Conservation (phyloP, 2,113 vertebrate species). For the Phrynocephalus versicolor region DNA sequence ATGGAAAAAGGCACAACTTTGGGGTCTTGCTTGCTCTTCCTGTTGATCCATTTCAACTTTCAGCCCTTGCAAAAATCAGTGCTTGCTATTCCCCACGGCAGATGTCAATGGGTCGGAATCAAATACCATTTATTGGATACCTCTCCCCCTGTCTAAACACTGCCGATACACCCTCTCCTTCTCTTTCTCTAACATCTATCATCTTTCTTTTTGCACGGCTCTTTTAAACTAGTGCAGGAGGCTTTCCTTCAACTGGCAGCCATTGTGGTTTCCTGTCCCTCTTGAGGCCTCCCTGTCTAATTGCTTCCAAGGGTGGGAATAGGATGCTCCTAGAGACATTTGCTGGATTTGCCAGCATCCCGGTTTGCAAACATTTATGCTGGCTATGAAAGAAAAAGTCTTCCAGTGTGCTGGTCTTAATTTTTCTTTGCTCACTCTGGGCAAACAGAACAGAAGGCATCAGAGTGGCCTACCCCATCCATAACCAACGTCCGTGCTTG, state of each 20-base stretch:
- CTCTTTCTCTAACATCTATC: not conserved
- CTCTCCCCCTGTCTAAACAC: not conserved
- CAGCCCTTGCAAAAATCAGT: not conserved
- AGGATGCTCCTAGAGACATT: conserved; percentile 8
- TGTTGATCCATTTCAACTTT: not conserved
- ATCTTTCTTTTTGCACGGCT: not conserved
- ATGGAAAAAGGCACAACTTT: not conserved
- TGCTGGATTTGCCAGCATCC: not conserved
- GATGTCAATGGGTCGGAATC: no score
- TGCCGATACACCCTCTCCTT: not conserved
- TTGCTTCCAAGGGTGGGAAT: conserved; percentile 23
- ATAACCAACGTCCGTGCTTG: not conserved
- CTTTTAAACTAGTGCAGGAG: not conserved
- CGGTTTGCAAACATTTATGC: conserved; percentile 33
- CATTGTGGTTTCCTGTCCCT: not conserved
- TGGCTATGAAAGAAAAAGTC: conserved; percentile 22
- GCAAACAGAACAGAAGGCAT: conserved; percentile 5
- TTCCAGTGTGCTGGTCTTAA: conserved; percentile 9
- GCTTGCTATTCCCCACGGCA: not conserved
- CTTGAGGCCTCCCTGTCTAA: conserved; percentile 15
- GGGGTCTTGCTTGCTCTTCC: not conserved
- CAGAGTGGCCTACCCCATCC: not conserved
- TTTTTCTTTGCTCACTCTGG: conserved; percentile 13
- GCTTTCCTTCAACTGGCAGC: conserved; percentile 1
- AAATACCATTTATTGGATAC: not conserved